These are phyloP conservation scores for Anguilla megastoma DNA, from an alignment of 2,797 vertebrate species.

Conservation along the genomic window DNA sequence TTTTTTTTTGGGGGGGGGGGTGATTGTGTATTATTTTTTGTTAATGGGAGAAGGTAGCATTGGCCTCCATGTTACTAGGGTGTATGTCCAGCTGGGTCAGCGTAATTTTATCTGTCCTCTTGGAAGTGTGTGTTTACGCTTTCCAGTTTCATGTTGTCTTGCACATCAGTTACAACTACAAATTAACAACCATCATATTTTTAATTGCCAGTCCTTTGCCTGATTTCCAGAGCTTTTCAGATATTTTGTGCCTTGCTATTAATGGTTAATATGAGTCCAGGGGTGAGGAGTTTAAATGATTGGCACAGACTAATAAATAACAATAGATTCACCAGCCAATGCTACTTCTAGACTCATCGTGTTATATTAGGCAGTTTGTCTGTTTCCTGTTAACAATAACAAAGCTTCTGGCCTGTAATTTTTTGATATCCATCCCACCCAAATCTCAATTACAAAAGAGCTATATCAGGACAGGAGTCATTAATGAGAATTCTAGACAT, in stretches of 20 bases:
- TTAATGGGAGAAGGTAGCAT: neutral
- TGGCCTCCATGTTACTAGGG: neutral
- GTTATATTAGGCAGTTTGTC: constrained; percentile 47
- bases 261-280: constrained; percentile 31
- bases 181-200: neutral
- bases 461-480: neutral
- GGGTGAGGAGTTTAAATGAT: constrained; percentile 50
- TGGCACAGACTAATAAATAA: constrained; percentile 36
- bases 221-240: neutral
- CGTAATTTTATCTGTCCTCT: neutral
- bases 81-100: neutral
- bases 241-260: constrained; percentile 33
- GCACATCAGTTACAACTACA: constrained; percentile 33
- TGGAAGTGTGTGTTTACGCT: neutral
- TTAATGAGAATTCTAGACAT: neutral
- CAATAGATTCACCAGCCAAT: constrained; percentile 42
- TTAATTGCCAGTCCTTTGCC: constrained; percentile 27
- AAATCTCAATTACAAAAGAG: constrained; percentile 29
- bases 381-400: constrained; percentile 32
- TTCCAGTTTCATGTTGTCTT: constrained; percentile 35
- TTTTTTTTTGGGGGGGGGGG: neutral
- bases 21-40: neutral
- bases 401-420: constrained; percentile 8
- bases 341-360: neutral
- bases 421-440: constrained; percentile 16